Percentiles rank a stretch among this genome's conserved stretches.
Evolutionary conservation across 2,113 vertebrate species (phyloP).

Genomic region (Oenanthe oenanthe): DNA sequence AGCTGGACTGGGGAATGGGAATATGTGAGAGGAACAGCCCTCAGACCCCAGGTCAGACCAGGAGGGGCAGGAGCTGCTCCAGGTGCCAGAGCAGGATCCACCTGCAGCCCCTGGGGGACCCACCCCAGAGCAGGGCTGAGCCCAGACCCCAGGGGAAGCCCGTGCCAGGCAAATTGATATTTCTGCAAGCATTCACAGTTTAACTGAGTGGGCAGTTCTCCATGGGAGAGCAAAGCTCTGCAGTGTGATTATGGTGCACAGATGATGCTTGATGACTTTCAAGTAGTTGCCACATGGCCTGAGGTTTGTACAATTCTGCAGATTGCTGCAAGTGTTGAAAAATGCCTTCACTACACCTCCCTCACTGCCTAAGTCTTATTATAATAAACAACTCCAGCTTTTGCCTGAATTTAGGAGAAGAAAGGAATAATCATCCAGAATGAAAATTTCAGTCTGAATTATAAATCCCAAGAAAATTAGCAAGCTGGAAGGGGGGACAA

Average conservation of each 20-base stretch:
- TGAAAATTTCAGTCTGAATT: neutral
- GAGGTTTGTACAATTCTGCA: neutral
- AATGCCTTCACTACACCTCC: neutral
- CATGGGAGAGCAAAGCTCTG: neutral
- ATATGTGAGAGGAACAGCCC: neutral
- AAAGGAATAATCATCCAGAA: neutral
- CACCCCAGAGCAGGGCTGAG: neutral
- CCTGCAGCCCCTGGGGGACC: neutral
- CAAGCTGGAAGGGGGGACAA: neutral
- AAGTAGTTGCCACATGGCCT: neutral
- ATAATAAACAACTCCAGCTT: neutral
- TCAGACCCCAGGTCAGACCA: neutral
- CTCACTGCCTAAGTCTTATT: neutral
- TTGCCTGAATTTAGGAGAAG: neutral
- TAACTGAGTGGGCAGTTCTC: neutral
- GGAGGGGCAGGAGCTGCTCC: neutral
- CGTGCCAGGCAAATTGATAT: accelerated
- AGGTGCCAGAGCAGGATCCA: neutral
- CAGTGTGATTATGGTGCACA: neutral
- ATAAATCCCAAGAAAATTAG: neutral
- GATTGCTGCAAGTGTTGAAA: neutral
- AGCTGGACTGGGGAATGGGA: neutral
- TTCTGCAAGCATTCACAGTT: neutral
- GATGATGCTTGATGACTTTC: neutral
- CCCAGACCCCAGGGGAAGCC: neutral